phyloP scores from a whole-genome alignment of 1,140 invertebrate genomes.

The Drosophila yakuba region DNA sequence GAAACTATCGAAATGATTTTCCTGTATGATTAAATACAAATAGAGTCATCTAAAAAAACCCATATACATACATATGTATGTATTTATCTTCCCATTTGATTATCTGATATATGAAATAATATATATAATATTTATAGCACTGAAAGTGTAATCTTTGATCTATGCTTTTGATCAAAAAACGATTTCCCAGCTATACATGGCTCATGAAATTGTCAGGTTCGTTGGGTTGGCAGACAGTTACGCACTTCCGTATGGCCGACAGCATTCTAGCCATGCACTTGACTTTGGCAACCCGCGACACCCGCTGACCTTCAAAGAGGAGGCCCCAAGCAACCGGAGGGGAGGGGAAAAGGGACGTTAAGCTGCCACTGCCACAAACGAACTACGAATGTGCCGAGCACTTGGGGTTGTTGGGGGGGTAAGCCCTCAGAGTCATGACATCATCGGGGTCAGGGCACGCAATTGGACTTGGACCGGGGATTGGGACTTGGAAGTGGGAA shows the following conservation, averaged over 20 bases:
- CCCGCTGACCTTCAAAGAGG: constrained; percentile 29
- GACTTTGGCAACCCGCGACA: constrained; percentile 40
- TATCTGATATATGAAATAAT: too few relatives aligned
- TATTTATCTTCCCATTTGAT: too few relatives aligned
- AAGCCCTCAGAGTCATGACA: constrained; percentile 57
- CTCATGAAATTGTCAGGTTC: background rate
- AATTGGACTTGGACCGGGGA: constrained; percentile 12
- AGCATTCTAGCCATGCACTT: constrained; percentile 29
- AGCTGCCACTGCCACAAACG: constrained; percentile 47
- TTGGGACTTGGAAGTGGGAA: background rate
- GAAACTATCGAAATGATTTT: background rate
- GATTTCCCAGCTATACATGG: background rate
- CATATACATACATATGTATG: too few relatives aligned
- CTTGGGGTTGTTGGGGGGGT: constrained; percentile 17
- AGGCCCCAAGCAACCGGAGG: background rate
- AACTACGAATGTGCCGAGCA: constrained; percentile 6
- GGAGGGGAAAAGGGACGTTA: constrained; percentile 11
- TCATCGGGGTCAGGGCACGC: constrained; percentile 59
- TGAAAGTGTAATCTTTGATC: background rate
- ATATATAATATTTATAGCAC: too few relatives aligned
- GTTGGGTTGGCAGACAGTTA: too few relatives aligned
- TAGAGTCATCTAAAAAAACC: too few relatives aligned
- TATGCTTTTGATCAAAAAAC: too few relatives aligned
- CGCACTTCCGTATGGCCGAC: constrained; percentile 14
- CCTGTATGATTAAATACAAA: too few relatives aligned